Percentiles rank a stretch among this genome's conserved stretches.
Evolutionary conservation across 2,888 invertebrate genomes (phyloP).

Genomic region (Drosophila affinis): DNA sequence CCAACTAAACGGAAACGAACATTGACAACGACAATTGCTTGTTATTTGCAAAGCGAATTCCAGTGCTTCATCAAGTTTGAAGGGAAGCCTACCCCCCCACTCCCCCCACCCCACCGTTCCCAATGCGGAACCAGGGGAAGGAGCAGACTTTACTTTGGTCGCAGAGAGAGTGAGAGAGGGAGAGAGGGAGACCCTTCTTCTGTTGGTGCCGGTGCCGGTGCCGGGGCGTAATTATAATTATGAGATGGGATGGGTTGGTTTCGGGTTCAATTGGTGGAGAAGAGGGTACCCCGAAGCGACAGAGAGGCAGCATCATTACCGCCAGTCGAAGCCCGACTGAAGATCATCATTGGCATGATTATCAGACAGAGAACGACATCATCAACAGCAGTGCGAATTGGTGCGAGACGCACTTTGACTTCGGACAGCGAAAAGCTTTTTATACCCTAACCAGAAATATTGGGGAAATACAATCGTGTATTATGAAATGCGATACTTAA

Average conservation of each 20-base stretch:
- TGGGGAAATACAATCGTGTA: too few relatives aligned
- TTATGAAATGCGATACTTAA: too few relatives aligned
- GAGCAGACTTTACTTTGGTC: constrained; percentile 14
- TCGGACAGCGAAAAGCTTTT: constrained; percentile 61
- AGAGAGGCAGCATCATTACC: constrained; percentile 62
- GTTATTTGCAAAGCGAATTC: constrained; percentile 80
- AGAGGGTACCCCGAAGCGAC: constrained; percentile 23
- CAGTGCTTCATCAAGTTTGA: constrained; percentile 60
- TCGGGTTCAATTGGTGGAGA: constrained; percentile 2
- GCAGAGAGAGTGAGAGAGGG: constrained; percentile 12
- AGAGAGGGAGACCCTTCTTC: constrained; percentile 19
- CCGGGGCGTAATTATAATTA: constrained; percentile 72
- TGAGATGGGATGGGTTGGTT: constrained; percentile 53
- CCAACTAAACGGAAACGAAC: constrained; percentile 80
- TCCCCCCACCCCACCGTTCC: not conserved
- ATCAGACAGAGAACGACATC: constrained; percentile 69
- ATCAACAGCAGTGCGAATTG: constrained; percentile 67
- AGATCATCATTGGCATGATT: constrained; percentile 77
- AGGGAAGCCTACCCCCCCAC: constrained; percentile 31
- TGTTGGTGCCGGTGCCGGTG: constrained; percentile 24
- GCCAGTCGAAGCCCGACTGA: constrained; percentile 58
- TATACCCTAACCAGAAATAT: constrained; percentile 11
- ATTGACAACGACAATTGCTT: constrained; percentile 82
- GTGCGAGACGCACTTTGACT: constrained; percentile 79
- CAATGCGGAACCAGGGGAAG: not conserved